Evolutionary conservation across 2,888 invertebrate genomes (phyloP).

Genomic region (Aporophyla lueneburgensis): DNA sequence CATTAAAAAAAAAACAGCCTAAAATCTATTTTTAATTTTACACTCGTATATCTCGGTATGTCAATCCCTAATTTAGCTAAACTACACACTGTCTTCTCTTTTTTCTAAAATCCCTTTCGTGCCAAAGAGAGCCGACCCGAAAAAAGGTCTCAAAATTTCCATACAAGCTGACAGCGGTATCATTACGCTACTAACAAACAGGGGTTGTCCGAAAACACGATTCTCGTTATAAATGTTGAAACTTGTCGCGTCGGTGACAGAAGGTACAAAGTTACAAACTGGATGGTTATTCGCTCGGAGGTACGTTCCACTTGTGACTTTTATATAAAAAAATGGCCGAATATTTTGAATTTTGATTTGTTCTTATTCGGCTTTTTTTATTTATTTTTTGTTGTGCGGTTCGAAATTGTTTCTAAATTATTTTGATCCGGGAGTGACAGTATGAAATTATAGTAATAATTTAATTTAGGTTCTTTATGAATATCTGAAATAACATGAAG

Average conservation of each 20-base stretch:
- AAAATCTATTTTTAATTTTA: conserved; percentile 2
- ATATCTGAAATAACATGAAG: not conserved
- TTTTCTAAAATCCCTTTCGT: conserved; percentile 43
- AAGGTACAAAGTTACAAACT: conserved; percentile 58
- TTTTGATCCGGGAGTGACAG: not conserved
- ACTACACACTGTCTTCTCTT: conserved; percentile 10
- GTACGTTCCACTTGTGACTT: conserved; percentile 41
- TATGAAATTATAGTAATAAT: not conserved
- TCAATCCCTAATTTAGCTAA: conserved; percentile 12
- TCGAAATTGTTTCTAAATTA: not conserved
- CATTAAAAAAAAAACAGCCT: not conserved
- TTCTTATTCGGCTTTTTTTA: no score
- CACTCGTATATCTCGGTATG: not conserved
- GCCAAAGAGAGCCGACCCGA: conserved; percentile 27
- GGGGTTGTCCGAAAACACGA: conserved; percentile 61
- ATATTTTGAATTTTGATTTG: not conserved
- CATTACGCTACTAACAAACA: conserved; percentile 59
- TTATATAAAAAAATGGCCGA: not conserved
- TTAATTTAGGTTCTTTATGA: not conserved
- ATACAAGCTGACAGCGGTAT: conserved; percentile 53
- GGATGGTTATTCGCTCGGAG: conserved; percentile 31
- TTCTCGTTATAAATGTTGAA: conserved; percentile 63
- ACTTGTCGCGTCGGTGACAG: conserved; percentile 56
- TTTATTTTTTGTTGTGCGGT: not conserved
- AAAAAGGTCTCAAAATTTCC: conserved; percentile 49